A percentile compares a stretch with the other conserved stretches of the same genome.
phyloP scores from a whole-genome alignment of 2,888 invertebrate species.

The Standfussiana lucernea region DNA sequence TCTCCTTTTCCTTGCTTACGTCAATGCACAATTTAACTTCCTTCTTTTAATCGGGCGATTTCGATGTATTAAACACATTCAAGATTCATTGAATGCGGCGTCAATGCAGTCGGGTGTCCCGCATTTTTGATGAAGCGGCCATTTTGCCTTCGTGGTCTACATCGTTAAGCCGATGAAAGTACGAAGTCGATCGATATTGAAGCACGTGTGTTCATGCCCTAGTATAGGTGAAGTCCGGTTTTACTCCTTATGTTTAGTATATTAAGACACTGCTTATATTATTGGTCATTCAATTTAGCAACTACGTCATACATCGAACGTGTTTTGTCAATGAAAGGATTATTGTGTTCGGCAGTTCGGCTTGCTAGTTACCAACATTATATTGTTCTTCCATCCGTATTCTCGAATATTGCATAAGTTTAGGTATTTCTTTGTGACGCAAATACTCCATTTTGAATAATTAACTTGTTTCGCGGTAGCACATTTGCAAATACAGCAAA shows the following conservation, averaged over 20 bases:
- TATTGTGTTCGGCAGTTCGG: background rate
- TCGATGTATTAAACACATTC: conserved; percentile 43
- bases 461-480: conserved; percentile 26
- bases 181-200: conserved; percentile 51
- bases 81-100: conserved; percentile 51
- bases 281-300: conserved; percentile 33
- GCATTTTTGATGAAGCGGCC: conserved; percentile 56
- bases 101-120: conserved; percentile 39
- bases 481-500: conserved; percentile 18
- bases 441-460: conserved; percentile 41
- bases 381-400: conserved; percentile 37
- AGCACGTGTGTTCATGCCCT: conserved; percentile 46
- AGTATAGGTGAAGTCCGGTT: conserved; percentile 49
- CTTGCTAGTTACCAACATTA: background rate
- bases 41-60: conserved; percentile 48
- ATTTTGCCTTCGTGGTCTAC: conserved; percentile 48
- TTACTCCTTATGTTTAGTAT: conserved; percentile 12
- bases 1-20: conserved; percentile 40
- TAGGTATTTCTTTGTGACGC: conserved; percentile 46
- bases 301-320: background rate
- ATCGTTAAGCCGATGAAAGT: conserved; percentile 56
- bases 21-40: conserved; percentile 46
- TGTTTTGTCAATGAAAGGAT: conserved; percentile 11
- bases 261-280: conserved; percentile 6
- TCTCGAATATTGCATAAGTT: conserved; percentile 34